These are phyloP conservation scores for Thymelicus sylvestris DNA, from an alignment of 2,888 invertebrate species.

Conservation along the genomic window DNA sequence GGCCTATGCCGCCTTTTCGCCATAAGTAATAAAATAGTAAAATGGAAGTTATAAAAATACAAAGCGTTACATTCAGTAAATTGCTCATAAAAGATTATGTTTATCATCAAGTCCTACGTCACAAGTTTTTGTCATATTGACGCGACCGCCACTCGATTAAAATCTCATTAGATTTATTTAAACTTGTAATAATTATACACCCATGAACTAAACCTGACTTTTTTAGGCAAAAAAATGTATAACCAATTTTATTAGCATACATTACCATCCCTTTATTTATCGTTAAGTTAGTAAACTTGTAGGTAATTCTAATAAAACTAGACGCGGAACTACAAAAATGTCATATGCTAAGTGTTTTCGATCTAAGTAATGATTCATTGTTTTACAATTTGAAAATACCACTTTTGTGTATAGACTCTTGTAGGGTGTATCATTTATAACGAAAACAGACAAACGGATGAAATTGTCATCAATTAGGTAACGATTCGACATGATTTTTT, in stretches of 20 bases:
- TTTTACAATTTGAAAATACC: too few relatives aligned
- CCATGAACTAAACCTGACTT: slow-evolving; percentile 2
- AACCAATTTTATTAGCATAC: background rate
- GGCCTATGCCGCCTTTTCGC: too few relatives aligned
- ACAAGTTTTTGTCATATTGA: slow-evolving; percentile 9
- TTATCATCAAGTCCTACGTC: background rate
- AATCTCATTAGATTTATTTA: slow-evolving; percentile 27
- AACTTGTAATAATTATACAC: slow-evolving; percentile 17
- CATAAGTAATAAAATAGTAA: too few relatives aligned
- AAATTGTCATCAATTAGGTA: too few relatives aligned
- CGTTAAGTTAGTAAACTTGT: background rate
- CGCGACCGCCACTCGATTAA: slow-evolving; percentile 15
- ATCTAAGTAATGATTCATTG: too few relatives aligned
- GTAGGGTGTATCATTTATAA: too few relatives aligned
- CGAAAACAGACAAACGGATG: too few relatives aligned
- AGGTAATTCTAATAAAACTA: background rate
- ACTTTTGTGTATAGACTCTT: too few relatives aligned
- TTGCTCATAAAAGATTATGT: background rate
- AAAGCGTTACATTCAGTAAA: background rate
- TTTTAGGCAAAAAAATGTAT: background rate
- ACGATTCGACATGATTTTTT: too few relatives aligned
- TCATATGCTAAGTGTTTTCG: too few relatives aligned
- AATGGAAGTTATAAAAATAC: too few relatives aligned
- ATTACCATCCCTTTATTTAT: slow-evolving; percentile 8
- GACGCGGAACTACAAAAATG: background rate